Evolutionary conservation across 2,888 invertebrate species (phyloP).

Genomic region (Pheosia tremula): DNA sequence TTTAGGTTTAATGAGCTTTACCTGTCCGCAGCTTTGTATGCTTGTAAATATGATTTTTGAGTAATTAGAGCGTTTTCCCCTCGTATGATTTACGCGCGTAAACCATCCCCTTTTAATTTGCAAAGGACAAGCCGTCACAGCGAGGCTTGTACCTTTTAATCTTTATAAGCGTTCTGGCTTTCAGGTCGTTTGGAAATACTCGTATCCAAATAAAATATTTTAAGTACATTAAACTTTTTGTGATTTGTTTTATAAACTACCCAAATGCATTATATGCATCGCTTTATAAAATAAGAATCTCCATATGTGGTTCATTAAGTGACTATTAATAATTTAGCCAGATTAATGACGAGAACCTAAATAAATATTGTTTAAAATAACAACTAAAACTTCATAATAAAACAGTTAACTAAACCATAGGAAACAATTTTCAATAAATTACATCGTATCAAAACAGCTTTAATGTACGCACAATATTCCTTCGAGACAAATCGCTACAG

Average conservation of each 20-base stretch:
- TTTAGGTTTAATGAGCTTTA: conserved; percentile 61
- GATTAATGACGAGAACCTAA: too few species aligned
- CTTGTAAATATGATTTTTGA: conserved; percentile 68
- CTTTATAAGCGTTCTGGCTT: conserved; percentile 29
- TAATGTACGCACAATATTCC: conserved; percentile 15
- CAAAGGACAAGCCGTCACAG: conserved; percentile 45
- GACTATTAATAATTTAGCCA: too few species aligned
- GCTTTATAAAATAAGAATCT: too few species aligned
- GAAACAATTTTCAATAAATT: conserved; percentile 16
- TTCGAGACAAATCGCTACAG: conserved; percentile 25
- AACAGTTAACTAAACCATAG: not conserved
- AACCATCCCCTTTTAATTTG: conserved; percentile 60
- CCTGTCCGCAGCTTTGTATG: conserved; percentile 60
- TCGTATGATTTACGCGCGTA: conserved; percentile 59
- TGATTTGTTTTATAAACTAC: too few species aligned
- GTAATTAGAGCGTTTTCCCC: conserved; percentile 69
- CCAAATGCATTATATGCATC: too few species aligned
- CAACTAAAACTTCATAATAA: not conserved
- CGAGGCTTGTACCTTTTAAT: conserved; percentile 33
- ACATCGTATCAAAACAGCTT: conserved; percentile 7
- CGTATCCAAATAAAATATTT: not conserved
- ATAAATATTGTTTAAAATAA: not conserved
- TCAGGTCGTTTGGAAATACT: conserved; percentile 16
- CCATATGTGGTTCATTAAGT: too few species aligned
- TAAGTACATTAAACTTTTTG: not conserved